phyloP scores from a whole-genome alignment of 1,140 invertebrate genomes.

The Phocides pigmalion region DNA sequence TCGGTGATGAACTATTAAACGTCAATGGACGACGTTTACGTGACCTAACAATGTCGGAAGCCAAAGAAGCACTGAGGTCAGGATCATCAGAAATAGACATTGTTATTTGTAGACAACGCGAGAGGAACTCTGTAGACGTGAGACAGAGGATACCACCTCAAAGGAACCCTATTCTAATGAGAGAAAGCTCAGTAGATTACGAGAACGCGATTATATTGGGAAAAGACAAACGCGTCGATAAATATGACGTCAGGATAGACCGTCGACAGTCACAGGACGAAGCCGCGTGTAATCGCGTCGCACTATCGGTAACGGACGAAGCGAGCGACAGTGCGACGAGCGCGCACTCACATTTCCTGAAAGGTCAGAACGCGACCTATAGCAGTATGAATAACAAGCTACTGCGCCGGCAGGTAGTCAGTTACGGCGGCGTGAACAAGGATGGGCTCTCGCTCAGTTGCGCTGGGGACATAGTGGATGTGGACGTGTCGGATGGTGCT shows the following conservation, averaged over 20 bases:
- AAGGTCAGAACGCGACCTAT: slow-evolving; percentile 84
- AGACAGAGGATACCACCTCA: slow-evolving; percentile 63
- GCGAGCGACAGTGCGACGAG: slow-evolving; percentile 65
- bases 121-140: slow-evolving; percentile 49
- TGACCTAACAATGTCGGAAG: slow-evolving; percentile 90
- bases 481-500: slow-evolving; percentile 70
- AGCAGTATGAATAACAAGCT: slow-evolving; percentile 85
- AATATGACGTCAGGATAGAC: slow-evolving; percentile 73
- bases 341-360: slow-evolving; percentile 84
- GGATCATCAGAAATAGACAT: slow-evolving; percentile 89
- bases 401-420: slow-evolving; percentile 82
- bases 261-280: slow-evolving; percentile 70
- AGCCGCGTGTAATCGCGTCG: slow-evolving; percentile 69
- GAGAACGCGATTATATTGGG: slow-evolving; percentile 85
- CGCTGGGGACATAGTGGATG: slow-evolving; percentile 72
- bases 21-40: slow-evolving; percentile 91
- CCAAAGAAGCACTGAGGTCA: slow-evolving; percentile 87
- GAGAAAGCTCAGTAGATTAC: slow-evolving; percentile 88
- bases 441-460: slow-evolving; percentile 75
- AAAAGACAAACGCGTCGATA: slow-evolving; percentile 77
- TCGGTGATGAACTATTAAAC: slow-evolving; percentile 93
- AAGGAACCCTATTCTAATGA: slow-evolving; percentile 70
- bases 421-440: slow-evolving; percentile 80
- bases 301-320: slow-evolving; percentile 75
- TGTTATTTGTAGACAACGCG: slow-evolving; percentile 85